Conservation (phyloP, 2,113 vertebrate species). For the Orthonyx spaldingii region DNA sequence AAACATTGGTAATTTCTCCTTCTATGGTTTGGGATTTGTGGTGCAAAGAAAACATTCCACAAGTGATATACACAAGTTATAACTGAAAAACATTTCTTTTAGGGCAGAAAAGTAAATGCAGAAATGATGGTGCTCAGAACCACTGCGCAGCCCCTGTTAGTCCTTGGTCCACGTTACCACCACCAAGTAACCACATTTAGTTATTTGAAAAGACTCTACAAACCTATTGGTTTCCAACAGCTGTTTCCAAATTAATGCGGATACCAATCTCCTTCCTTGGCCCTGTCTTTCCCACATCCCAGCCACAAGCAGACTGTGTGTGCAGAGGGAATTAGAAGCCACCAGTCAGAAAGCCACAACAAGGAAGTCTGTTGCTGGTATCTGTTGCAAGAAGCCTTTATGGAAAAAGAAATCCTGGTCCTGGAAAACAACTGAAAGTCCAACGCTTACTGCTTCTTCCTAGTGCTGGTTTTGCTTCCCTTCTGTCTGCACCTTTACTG, state of each 20-base stretch:
- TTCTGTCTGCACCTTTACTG: neutral
- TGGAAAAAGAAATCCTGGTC: neutral
- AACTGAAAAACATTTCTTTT: neutral
- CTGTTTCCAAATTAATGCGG: neutral
- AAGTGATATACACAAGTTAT: accelerated
- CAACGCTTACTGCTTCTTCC: neutral
- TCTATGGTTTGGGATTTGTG: neutral
- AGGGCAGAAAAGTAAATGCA: neutral
- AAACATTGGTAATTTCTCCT: neutral
- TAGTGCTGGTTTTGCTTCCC: neutral
- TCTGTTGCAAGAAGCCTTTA: neutral
- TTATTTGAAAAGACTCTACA: neutral
- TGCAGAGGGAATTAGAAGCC: neutral
- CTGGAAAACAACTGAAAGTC: neutral
- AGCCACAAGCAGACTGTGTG: neutral
- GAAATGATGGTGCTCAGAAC: neutral
- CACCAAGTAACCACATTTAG: neutral
- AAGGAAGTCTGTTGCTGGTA: neutral
- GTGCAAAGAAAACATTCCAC: neutral
- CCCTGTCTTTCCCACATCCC: neutral
- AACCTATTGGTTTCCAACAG: neutral
- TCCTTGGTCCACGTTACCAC: neutral
- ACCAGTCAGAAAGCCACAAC: neutral
- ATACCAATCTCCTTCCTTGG: neutral
- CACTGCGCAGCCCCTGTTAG: accelerated